phyloP scores from a whole-genome alignment of 1,140 invertebrate species.

The Yoshiicerus persimilis region DNA sequence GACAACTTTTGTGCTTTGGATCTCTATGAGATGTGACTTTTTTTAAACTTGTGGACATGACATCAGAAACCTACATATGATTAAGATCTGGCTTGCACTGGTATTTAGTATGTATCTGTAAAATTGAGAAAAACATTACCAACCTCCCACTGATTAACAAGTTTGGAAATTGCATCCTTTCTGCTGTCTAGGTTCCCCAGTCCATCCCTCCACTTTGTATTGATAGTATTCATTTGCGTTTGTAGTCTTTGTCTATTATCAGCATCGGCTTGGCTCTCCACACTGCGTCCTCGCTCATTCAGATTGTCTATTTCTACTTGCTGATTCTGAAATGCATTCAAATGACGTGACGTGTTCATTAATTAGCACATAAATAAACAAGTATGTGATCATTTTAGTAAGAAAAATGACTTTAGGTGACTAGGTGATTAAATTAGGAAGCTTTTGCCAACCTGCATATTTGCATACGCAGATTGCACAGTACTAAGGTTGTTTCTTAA shows the following conservation, averaged over 20 bases:
- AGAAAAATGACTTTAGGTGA: neutral
- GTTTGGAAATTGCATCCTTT: constrained; percentile 63
- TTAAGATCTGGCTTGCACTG: too few relatives aligned
- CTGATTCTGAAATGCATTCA: constrained; percentile 58
- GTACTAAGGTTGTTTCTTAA: constrained; percentile 78
- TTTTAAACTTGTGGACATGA: too few relatives aligned
- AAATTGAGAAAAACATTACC: neutral
- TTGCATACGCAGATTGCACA: constrained; percentile 72
- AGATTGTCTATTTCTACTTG: constrained; percentile 65
- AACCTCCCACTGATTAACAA: constrained; percentile 74
- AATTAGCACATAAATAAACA: neutral
- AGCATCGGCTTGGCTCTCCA: constrained; percentile 65
- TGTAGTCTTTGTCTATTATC: constrained; percentile 65
- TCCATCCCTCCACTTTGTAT: constrained; percentile 72
- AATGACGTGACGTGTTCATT: neutral
- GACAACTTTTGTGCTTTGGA: neutral
- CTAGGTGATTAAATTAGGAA: neutral
- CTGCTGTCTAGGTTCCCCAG: constrained; percentile 68
- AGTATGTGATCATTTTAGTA: constrained; percentile 41
- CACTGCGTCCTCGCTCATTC: constrained; percentile 66
- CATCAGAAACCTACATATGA: too few relatives aligned
- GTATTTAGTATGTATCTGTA: too few relatives aligned
- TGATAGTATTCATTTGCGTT: constrained; percentile 63
- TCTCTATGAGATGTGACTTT: neutral
- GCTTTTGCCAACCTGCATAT: constrained; percentile 65